A percentile compares a stretch with the other conserved stretches of the same genome.
Conservation (phyloP, 1,140 invertebrate genomes). For the Drosophila miranda region DNA sequence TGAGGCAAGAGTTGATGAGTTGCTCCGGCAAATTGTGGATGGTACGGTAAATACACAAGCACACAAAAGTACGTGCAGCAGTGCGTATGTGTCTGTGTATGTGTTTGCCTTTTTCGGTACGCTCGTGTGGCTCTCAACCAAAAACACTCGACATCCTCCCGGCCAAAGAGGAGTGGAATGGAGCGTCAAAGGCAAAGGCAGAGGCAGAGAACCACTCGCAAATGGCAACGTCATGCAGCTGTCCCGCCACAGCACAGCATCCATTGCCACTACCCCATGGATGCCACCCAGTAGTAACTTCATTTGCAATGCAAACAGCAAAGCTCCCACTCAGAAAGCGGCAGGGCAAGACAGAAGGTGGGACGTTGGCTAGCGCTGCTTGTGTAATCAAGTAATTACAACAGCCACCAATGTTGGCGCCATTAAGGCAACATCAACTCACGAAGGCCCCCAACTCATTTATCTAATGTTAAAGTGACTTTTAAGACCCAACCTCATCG, state of each 20-base stretch:
- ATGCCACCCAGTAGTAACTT: conserved; percentile 52
- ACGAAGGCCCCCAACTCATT: conserved; percentile 31
- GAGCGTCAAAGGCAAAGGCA: not conserved
- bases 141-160: conserved; percentile 46
- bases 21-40: conserved; percentile 43
- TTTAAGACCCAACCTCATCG: conserved; percentile 42
- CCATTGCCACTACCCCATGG: conserved; percentile 2
- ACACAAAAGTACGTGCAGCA: conserved; percentile 21
- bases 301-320: conserved; percentile 78
- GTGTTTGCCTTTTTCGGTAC: conserved; percentile 22
- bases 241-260: conserved; percentile 34
- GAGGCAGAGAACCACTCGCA: conserved; percentile 21
- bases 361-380: conserved; percentile 14
- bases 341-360: not conserved
- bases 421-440: conserved; percentile 22
- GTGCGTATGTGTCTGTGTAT: conserved; percentile 22
- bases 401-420: conserved; percentile 55
- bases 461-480: conserved; percentile 66
- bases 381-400: conserved; percentile 80
- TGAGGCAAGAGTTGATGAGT: conserved; percentile 40
- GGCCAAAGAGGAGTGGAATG: conserved; percentile 17
- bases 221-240: conserved; percentile 68
- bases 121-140: conserved; percentile 39
- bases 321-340: conserved; percentile 6
- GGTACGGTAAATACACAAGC: conserved; percentile 27